Evolutionary conservation across 1,140 invertebrate genomes (phyloP).

Genomic region (Lasioglossum baleicum): DNA sequence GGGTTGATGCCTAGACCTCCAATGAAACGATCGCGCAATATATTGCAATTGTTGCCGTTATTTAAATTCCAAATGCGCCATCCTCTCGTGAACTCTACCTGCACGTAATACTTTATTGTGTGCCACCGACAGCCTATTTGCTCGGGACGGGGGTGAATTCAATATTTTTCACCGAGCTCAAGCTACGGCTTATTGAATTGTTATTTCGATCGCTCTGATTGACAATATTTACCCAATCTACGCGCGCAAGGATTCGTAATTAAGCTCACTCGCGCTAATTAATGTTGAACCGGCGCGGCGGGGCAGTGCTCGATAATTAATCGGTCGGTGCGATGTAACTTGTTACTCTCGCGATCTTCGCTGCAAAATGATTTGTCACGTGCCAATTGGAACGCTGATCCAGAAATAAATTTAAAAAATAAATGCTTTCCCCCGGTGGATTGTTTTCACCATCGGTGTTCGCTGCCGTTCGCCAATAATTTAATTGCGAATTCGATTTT

Average conservation of each 20-base stretch:
- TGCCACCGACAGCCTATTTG: constrained; percentile 3
- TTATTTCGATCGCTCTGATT: constrained; percentile 26
- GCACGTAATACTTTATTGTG: constrained; percentile 29
- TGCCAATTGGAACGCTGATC: not conserved
- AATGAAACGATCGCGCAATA: constrained; percentile 4
- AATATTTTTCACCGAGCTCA: constrained; percentile 25
- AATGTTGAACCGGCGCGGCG: not conserved
- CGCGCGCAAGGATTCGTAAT: constrained; percentile 1
- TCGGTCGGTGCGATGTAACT: not conserved
- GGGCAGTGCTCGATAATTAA: not conserved
- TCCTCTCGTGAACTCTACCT: constrained; percentile 22
- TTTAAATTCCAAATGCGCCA: constrained; percentile 36
- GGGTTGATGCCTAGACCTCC: not conserved
- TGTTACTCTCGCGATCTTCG: not conserved
- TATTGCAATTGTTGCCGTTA: constrained; percentile 35
- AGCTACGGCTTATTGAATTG: constrained; percentile 36
- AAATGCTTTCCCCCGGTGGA: too few relatives aligned
- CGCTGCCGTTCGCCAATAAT: too few relatives aligned
- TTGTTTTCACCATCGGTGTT: too few relatives aligned
- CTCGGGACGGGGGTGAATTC: not conserved
- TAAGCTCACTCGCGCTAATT: constrained; percentile 24
- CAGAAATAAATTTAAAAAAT: too few relatives aligned
- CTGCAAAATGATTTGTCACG: not conserved
- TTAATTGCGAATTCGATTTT: too few relatives aligned
- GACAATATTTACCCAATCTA: constrained; percentile 40